A percentile compares a stretch with the other conserved stretches of the same genome.
phyloP scores from a whole-genome alignment of 2,797 vertebrate species.

The Mus caroli region DNA sequence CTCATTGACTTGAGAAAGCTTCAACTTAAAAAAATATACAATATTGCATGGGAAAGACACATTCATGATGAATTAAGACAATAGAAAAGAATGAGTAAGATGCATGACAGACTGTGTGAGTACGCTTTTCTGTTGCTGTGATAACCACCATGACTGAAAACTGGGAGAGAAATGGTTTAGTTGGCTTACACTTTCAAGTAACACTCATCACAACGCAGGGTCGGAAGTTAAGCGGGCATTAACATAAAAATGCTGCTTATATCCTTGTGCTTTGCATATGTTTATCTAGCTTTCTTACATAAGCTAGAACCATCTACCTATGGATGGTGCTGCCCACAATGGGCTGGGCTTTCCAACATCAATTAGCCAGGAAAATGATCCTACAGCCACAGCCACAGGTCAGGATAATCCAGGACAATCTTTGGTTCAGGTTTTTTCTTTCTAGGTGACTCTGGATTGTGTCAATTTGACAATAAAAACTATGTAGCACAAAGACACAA shows the following conservation, averaged over 20 bases:
- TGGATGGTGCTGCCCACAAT: background rate
- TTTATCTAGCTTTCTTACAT: background rate
- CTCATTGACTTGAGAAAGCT: constrained; percentile 8
- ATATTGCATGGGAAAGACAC: background rate
- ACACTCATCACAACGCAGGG: background rate
- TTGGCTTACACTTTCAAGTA: background rate
- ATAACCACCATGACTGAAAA: background rate
- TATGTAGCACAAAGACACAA: background rate
- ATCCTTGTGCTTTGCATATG: background rate
- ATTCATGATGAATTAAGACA: background rate
- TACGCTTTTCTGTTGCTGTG: background rate
- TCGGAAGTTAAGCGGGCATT: background rate
- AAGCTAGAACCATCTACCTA: background rate
- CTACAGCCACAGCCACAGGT: background rate
- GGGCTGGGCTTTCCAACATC: no score
- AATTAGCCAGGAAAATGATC: background rate
- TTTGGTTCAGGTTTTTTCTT: background rate
- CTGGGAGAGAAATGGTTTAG: background rate
- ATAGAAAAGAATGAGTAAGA: background rate
- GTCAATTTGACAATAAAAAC: background rate
- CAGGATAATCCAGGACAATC: background rate
- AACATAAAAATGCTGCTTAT: background rate
- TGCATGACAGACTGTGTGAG: background rate
- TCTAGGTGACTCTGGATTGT: background rate
- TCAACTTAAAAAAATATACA: constrained; percentile 22